Conservation (phyloP, 2,888 invertebrate genomes). For the Drosophila stalkeri region DNA sequence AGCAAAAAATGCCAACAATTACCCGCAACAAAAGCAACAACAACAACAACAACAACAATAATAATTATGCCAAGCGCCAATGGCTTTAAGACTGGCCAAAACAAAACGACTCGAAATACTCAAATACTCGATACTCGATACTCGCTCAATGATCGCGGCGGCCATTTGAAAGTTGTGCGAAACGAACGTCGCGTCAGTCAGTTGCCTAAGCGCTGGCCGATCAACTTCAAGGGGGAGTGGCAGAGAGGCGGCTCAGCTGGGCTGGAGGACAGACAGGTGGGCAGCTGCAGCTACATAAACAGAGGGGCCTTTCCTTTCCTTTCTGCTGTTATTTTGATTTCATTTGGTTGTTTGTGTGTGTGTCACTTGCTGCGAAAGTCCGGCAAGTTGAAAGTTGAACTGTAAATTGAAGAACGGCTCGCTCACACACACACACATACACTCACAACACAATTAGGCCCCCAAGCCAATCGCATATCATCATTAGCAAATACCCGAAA, state of each 20-base stretch:
- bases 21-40: slow-evolving; percentile 49
- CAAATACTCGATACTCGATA: slow-evolving; percentile 61
- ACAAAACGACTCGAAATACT: slow-evolving; percentile 33
- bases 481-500: slow-evolving; percentile 65
- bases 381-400: slow-evolving; percentile 77
- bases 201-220: slow-evolving; percentile 25
- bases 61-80: slow-evolving; percentile 76
- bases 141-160: slow-evolving; percentile 56
- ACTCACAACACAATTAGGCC: slow-evolving; percentile 21
- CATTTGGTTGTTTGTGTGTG: slow-evolving; percentile 49
- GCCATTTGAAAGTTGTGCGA: slow-evolving; percentile 75
- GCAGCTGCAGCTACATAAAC: slow-evolving; percentile 35
- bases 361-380: slow-evolving; percentile 80
- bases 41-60: slow-evolving; percentile 51
- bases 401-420: slow-evolving; percentile 48
- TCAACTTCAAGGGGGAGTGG: not conserved
- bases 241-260: slow-evolving; percentile 25
- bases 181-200: slow-evolving; percentile 56
- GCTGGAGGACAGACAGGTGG: slow-evolving; percentile 31
- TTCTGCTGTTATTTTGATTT: slow-evolving; percentile 43
- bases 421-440: slow-evolving; percentile 48
- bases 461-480: slow-evolving; percentile 42
- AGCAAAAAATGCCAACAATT: slow-evolving; percentile 71
- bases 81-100: slow-evolving; percentile 52
- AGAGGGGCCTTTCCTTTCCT: slow-evolving; percentile 69